phyloP scores from a whole-genome alignment of 1,140 invertebrate species.

The Drosophila nebulosa region DNA sequence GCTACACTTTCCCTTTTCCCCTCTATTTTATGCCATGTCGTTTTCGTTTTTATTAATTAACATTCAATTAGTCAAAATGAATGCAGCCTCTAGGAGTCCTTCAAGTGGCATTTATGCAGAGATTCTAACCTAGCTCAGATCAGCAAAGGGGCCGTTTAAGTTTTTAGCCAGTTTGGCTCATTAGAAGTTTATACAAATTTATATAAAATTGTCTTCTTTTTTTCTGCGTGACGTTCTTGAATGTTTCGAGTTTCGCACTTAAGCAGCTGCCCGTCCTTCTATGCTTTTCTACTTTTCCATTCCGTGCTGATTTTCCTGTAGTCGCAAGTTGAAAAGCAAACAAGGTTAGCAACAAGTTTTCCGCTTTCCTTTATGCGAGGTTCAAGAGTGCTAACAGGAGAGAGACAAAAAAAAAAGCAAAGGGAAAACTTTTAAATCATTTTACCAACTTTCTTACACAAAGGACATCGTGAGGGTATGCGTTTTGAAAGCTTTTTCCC shows the following conservation, averaged over 20 bases:
- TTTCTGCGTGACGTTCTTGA: conserved; percentile 28
- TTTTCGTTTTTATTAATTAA: conserved; percentile 57
- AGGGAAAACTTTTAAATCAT: conserved; percentile 43
- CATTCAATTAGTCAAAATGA: conserved; percentile 66
- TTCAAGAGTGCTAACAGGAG: conserved; percentile 31
- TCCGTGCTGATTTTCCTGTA: neutral
- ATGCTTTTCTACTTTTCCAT: neutral
- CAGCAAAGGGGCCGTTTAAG: no score
- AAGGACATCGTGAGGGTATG: neutral
- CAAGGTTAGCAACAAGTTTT: conserved; percentile 43
- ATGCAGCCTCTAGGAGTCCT: conserved; percentile 8
- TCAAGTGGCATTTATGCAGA: conserved; percentile 49
- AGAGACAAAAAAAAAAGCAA: conserved; percentile 18
- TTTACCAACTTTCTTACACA: conserved; percentile 49
- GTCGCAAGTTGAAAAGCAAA: neutral
- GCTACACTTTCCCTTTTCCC: neutral
- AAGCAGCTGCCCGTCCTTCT: conserved; percentile 29
- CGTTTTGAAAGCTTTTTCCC: neutral
- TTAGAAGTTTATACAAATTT: conserved; percentile 40
- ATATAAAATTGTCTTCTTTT: neutral
- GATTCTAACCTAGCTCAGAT: no score
- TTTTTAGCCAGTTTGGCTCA: conserved; percentile 17
- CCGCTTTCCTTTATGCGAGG: conserved; percentile 40
- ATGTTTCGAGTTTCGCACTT: conserved; percentile 45
- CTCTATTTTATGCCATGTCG: neutral